These are phyloP conservation scores for Drosophila dives DNA, from an alignment of 2,888 invertebrate species.

Conservation along the genomic window DNA sequence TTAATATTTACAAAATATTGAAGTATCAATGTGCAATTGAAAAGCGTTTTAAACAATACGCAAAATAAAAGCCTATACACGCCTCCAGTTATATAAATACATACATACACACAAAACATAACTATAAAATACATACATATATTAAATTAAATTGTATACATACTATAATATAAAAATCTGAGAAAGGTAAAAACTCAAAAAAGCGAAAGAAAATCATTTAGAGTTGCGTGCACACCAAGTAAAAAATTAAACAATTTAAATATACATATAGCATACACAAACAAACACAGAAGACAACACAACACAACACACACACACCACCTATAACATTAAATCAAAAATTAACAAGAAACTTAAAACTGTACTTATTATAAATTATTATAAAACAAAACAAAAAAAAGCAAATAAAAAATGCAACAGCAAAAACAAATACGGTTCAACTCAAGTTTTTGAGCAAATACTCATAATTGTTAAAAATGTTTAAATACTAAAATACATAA, in stretches of 20 bases:
- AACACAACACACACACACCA: slow-evolving; percentile 24
- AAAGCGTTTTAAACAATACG: slow-evolving; percentile 62
- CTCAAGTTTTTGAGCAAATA: slow-evolving; percentile 74
- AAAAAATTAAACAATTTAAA: slow-evolving; percentile 29
- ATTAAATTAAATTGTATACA: slow-evolving; percentile 13
- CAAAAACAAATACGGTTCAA: slow-evolving; percentile 67
- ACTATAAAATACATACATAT: slow-evolving; percentile 23
- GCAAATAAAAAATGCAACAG: slow-evolving; percentile 47
- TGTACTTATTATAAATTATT: slow-evolving; percentile 60
- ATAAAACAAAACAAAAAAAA: slow-evolving; percentile 48
- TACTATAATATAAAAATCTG: slow-evolving; percentile 12
- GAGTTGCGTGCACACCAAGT: slow-evolving; percentile 47
- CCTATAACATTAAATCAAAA: slow-evolving; percentile 67
- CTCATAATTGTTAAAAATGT: slow-evolving; percentile 79
- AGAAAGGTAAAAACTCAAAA: slow-evolving; percentile 22
- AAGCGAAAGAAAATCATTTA: slow-evolving; percentile 57
- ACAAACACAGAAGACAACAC: slow-evolving; percentile 25
- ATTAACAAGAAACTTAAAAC: slow-evolving; percentile 59
- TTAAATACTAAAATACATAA: slow-evolving; percentile 63
- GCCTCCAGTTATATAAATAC: slow-evolving; percentile 47
- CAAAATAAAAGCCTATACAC: slow-evolving; percentile 23
- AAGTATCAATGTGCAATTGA: slow-evolving; percentile 83
- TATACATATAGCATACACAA: slow-evolving; percentile 23
- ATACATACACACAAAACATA: slow-evolving; percentile 25
- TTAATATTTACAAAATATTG: slow-evolving; percentile 81